A percentile compares a stretch with the other conserved stretches of the same genome.
Conservation (phyloP, 2,113 vertebrate genomes). For the Phodopus roborovskii region DNA sequence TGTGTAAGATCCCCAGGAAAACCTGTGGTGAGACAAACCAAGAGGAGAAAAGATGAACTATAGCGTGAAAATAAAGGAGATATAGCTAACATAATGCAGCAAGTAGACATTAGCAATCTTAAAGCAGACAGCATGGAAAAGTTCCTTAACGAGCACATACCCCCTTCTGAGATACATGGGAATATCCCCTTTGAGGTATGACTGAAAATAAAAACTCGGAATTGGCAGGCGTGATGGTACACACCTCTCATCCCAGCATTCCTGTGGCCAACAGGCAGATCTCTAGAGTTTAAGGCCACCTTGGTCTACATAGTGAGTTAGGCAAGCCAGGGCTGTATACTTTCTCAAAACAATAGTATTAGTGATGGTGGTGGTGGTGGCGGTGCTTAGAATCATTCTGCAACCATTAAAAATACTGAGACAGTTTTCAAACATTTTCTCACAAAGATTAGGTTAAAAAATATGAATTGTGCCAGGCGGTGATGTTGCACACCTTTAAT, state of each 20-base stretch:
- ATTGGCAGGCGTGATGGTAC: not conserved
- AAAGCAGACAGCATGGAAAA: constrained; percentile 29
- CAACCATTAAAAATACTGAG: constrained; percentile 42
- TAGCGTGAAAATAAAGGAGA: not conserved
- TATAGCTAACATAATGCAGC: not conserved
- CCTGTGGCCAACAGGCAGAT: not conserved
- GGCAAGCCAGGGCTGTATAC: not conserved
- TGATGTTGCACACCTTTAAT: no score
- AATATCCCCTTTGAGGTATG: not conserved
- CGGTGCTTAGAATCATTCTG: not conserved
- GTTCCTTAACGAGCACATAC: not conserved
- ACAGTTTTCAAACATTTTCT: constrained; percentile 33
- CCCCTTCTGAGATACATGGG: not conserved
- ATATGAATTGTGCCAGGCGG: not conserved
- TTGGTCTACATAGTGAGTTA: not conserved
- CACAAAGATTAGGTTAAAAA: constrained; percentile 22
- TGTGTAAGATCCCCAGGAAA: not conserved
- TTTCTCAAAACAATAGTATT: not conserved
- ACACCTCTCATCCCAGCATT: not conserved
- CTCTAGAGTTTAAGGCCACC: not conserved
- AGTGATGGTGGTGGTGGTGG: not conserved
- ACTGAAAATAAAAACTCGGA: constrained; percentile 31
- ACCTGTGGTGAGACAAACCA: constrained; percentile 46
- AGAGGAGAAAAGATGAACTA: not conserved
- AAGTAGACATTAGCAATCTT: not conserved